These are phyloP conservation scores for Alouatta palliata DNA, from an alignment of 2,113 vertebrate species.

Conservation along the genomic window DNA sequence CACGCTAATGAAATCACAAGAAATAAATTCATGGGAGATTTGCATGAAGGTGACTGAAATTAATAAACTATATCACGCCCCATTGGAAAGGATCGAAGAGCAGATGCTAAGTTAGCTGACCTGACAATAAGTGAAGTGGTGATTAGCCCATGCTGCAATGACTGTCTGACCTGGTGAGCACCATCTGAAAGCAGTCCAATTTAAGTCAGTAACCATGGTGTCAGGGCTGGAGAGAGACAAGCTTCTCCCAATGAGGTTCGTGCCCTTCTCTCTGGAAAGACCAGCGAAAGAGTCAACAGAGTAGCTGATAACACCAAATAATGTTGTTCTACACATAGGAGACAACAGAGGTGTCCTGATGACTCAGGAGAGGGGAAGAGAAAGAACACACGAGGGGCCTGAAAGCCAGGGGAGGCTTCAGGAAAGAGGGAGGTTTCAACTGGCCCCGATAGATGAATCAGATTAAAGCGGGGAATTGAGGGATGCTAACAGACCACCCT, in stretches of 20 bases:
- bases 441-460: background rate
- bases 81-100: background rate
- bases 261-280: conserved; percentile 43
- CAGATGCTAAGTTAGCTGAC: background rate
- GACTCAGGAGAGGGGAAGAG: background rate
- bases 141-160: background rate
- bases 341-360: background rate
- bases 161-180: background rate
- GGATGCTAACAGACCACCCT: background rate
- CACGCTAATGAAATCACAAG: conserved; percentile 22
- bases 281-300: background rate
- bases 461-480: background rate
- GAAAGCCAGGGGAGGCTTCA: background rate
- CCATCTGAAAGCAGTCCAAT: background rate
- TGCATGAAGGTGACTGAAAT: conserved; percentile 30
- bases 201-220: background rate
- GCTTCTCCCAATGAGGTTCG: background rate
- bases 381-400: background rate
- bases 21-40: background rate
- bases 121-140: background rate
- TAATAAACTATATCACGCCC: background rate
- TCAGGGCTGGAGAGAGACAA: conserved; percentile 7
- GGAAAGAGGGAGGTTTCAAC: background rate
- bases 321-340: background rate
- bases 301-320: background rate